Percentiles rank a stretch among this genome's conserved stretches.
Evolutionary conservation across 2,113 vertebrate genomes (phyloP).

Genomic region (Sterrhoptilus dennistouni): DNA sequence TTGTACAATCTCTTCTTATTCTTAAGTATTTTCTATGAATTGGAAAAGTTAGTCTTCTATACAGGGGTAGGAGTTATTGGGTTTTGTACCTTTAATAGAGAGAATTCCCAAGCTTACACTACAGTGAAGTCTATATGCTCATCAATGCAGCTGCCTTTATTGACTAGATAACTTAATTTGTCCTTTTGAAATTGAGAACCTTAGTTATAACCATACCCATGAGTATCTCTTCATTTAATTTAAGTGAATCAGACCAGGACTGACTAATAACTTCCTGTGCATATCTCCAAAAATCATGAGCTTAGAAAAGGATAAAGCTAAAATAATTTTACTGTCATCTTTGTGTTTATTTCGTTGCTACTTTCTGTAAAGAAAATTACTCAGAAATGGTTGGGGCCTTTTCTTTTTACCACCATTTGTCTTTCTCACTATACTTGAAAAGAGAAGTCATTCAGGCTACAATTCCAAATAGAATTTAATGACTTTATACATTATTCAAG

Average conservation of each 20-base stretch:
- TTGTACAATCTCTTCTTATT: background rate
- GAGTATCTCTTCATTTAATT: background rate
- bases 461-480: background rate
- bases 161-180: background rate
- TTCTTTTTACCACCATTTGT: background rate
- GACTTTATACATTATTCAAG: background rate
- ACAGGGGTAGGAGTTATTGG: background rate
- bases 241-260: background rate
- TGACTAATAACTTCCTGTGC: background rate
- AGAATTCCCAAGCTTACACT: background rate
- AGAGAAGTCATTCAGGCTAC: background rate
- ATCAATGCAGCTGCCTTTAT: background rate
- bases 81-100: background rate
- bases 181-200: background rate
- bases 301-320: background rate
- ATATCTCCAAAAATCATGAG: background rate
- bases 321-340: background rate
- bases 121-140: background rate
- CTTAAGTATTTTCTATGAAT: background rate
- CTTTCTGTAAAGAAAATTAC: background rate
- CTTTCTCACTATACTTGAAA: background rate
- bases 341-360: background rate
- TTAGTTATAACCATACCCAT: background rate
- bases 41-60: background rate
- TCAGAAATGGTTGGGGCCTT: background rate